Conservation (phyloP, 2,888 invertebrate species). For the Alsophila aescularia region DNA sequence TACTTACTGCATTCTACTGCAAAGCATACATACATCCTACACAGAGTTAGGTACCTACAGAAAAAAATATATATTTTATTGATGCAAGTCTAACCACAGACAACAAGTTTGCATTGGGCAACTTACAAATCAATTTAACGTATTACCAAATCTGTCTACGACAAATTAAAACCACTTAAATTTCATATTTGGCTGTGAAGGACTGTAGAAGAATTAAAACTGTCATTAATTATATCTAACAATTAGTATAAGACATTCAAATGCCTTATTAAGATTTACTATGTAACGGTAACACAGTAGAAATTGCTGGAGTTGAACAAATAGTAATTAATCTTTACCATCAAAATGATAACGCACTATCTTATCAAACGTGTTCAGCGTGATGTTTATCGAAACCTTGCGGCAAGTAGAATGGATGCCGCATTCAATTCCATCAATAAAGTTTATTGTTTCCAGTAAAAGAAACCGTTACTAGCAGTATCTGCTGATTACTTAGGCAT, state of each 20-base stretch:
- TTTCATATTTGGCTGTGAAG: constrained; percentile 7
- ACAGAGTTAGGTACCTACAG: neutral
- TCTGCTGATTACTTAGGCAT: constrained; percentile 32
- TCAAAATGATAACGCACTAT: constrained; percentile 68
- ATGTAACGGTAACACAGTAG: constrained; percentile 61
- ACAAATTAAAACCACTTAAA: constrained; percentile 12
- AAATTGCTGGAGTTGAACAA: constrained; percentile 60
- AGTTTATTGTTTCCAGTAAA: constrained; percentile 63
- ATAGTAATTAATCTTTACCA: constrained; percentile 80
- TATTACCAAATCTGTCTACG: constrained; percentile 21
- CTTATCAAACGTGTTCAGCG: constrained; percentile 62
- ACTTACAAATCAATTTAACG: constrained; percentile 18
- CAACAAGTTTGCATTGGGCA: constrained; percentile 13
- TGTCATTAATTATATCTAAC: neutral
- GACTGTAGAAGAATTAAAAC: constrained; percentile 7
- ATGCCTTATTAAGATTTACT: constrained; percentile 24
- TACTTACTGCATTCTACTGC: too few species aligned
- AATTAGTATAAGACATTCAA: constrained; percentile 7
- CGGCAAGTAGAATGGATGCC: constrained; percentile 61
- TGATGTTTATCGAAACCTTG: constrained; percentile 67
- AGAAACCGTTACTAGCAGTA: constrained; percentile 40
- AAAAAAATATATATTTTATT: neutral
- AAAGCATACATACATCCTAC: neutral
- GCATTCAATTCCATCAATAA: constrained; percentile 61
- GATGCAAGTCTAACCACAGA: constrained; percentile 2